Evolutionary conservation across 2,888 invertebrate species (phyloP).

Genomic region (Colostygia pectinataria): DNA sequence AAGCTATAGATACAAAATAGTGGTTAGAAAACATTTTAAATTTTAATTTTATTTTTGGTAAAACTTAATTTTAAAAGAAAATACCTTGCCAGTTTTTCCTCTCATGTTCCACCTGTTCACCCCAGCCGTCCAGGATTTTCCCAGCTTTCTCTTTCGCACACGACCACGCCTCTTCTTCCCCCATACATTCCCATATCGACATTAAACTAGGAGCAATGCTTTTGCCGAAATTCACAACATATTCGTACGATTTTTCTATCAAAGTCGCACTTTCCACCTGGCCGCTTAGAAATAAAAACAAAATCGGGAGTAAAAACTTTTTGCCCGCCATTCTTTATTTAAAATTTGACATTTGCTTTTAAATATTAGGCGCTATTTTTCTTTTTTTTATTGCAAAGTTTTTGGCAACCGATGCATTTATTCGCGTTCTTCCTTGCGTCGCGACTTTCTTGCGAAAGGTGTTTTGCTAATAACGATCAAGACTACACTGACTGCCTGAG

Average conservation of each 20-base stretch:
- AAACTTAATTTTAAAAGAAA: slow-evolving; percentile 10
- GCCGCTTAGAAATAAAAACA: slow-evolving; percentile 49
- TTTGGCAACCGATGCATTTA: neutral
- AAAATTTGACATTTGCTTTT: slow-evolving; percentile 16
- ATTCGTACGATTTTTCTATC: slow-evolving; percentile 66
- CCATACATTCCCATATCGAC: slow-evolving; percentile 79
- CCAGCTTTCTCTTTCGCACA: slow-evolving; percentile 82
- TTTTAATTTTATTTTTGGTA: no score
- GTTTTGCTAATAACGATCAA: slow-evolving; percentile 37
- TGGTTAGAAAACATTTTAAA: no score
- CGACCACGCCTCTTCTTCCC: slow-evolving; percentile 73
- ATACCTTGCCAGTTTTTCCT: slow-evolving; percentile 70
- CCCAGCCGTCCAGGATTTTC: slow-evolving; percentile 74
- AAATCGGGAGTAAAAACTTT: slow-evolving; percentile 39
- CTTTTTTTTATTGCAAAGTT: slow-evolving; percentile 1
- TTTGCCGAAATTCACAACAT: slow-evolving; percentile 67
- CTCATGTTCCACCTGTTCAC: slow-evolving; percentile 61
- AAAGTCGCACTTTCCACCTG: slow-evolving; percentile 63
- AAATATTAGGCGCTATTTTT: neutral
- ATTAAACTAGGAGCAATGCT: slow-evolving; percentile 77
- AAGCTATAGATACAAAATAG: no score
- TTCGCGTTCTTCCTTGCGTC: slow-evolving; percentile 23
- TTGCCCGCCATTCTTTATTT: slow-evolving; percentile 54
- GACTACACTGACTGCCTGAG: slow-evolving; percentile 55
- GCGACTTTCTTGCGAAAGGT: slow-evolving; percentile 25